These are phyloP conservation scores for Lycopodina hypogea DNA, from an alignment of 37 sponge, comb jelly and placozoan genomes.

Conservation along the genomic window DNA sequence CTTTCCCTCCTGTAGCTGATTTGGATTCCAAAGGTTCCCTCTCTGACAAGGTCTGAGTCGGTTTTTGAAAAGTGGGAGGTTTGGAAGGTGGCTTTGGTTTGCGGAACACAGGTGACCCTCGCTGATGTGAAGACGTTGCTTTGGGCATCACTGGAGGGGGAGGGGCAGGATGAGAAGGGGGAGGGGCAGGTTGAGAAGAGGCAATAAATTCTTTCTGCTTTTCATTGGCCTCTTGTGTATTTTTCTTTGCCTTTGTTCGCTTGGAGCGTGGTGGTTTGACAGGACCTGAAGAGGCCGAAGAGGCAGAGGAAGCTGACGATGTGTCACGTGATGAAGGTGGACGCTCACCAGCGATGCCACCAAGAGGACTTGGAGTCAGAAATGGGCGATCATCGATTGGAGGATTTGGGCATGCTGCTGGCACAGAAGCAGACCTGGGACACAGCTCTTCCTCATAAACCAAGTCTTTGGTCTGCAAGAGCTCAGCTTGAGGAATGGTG, in stretches of 20 bases:
- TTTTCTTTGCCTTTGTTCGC: neutral
- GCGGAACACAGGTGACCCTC: neutral
- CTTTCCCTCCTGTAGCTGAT: neutral
- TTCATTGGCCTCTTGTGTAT: neutral
- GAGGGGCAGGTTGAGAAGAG: neutral
- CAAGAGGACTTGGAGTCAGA: conserved; percentile 14
- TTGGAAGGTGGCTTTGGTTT: conserved; percentile 7
- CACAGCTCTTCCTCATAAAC: conserved; percentile 18
- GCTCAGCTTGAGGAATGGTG: conserved; percentile 35
- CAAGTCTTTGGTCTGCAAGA: conserved; percentile 27
- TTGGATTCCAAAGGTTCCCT: neutral
- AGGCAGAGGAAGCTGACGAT: neutral
- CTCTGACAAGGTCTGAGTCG: neutral
- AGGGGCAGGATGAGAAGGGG: neutral
- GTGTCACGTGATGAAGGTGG: neutral
- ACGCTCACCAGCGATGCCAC: neutral
- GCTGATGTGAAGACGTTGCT: neutral
- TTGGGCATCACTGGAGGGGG: neutral
- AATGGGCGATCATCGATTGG: neutral
- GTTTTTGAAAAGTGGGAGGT: neutral
- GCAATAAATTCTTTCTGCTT: neutral
- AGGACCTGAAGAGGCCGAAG: neutral
- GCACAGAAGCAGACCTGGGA: neutral
- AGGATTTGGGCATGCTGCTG: neutral
- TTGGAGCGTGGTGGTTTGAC: conserved; percentile 10